Evolutionary conservation across 2,888 invertebrate genomes (phyloP), one percentile per base, ranked within the genome.

Genomic region (Drosophila picticornis): DNA sequence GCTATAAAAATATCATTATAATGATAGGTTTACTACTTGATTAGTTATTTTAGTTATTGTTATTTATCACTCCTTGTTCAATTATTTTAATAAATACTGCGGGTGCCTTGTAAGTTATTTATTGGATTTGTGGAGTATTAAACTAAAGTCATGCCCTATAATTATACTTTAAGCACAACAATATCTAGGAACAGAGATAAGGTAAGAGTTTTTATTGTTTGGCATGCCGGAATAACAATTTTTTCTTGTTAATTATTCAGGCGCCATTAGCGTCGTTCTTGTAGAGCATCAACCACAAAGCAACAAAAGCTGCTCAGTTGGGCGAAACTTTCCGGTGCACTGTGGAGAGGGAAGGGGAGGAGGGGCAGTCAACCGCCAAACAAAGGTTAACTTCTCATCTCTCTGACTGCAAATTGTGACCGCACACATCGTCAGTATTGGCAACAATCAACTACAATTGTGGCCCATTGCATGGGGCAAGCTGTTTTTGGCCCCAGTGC

Each of bases 271-370:
- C 55, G 59, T 46, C 55, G 55, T 73, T 46, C 46, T 46, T 51
- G 53, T 38, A 43, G 61, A 50, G 31, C 70, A 57, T 63, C 74
- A 72, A 83, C 86, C 90, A 51, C 88, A 88, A 74, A 72, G 81
- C 86, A 88, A 51, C 88, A 88, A 74, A 76, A 90, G 75, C 75
- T 81, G 81, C 79, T 90, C 72, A 66, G 69, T 63, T 75, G 72
- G 77, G 36, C 38, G 36, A 27, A 57, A 64, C 68, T 72, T 84
- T 82, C 80, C 74, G 70, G 74, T 67, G 68, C 53, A 69, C 67
- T 46, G 62, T 77, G 0, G 2, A 2, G 22, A 0, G 25, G 46
- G 46, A 46, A 46, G 22, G 6, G 7, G 25, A 1, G 3, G 7
- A 11, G 2, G 71, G 52, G 10, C 75, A 52, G 19, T 67, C 48